Evolutionary conservation across 2,888 invertebrate species (phyloP), one percentile per base, ranked within the genome.

Genomic region (Phaedon cochleariae): DNA sequence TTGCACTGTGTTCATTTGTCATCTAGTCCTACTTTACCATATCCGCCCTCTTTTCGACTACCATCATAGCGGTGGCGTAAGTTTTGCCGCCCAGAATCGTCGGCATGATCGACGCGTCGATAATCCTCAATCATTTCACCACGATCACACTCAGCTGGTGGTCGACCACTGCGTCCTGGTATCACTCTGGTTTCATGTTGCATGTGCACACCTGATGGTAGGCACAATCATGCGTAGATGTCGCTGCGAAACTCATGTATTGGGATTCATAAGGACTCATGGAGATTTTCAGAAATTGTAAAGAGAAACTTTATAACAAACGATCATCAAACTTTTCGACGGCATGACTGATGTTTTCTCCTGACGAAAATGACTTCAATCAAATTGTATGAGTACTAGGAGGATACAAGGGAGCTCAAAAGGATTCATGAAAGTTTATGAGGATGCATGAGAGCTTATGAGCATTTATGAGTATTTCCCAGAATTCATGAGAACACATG

Each of bases 1-100:
- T 26, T 26, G 7, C 26, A 26, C 26, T 26, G 7, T 26, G 26
- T 26, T 7, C 7, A 3, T 3, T 26, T 26, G 4, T 7, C 26
- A 26, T 26, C 94, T 94, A 95, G 82, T 94, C 94, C 82, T 91
- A 89, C 82, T 95, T 95, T 62, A 95, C 90, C 77, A 95, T 85
- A 84, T 95, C 95, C 0, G 95, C 88, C 4, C 94, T 95, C 80
- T 95, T 95, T 79, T 96, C 95, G 0, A 90, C 95, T 29, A 95
- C 93, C 95, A 95, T 95, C 55, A 95, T 93, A n/a, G 91, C 90
- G 0, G 95, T 94, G 0, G 95, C 96, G 81, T 95, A 95, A 0
- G 95, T 95, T 78, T 96, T 95, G 6, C 95, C 95, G 77, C 94
- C 93, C 26, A 90, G 91, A 73, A 95, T 93, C 1, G 92, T 92